These are phyloP conservation scores for Botia almorhae DNA, from an alignment of 2,797 vertebrate species.

Conservation along the genomic window DNA sequence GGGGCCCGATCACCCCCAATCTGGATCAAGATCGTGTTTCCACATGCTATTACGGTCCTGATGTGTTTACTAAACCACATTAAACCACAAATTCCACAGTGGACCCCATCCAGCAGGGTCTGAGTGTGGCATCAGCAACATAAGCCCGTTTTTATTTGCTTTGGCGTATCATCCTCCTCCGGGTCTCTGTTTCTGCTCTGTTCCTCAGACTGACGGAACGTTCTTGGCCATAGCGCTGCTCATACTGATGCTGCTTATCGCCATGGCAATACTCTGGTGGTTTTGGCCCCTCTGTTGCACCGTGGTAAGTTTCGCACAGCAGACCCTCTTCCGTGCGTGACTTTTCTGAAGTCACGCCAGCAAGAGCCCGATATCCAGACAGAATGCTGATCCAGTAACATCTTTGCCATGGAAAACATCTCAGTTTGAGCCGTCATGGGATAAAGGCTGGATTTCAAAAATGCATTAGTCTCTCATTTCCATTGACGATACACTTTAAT, in stretches of 20 bases:
- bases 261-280: slow-evolving; percentile 91
- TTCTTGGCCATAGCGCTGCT: slow-evolving; percentile 91
- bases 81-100: slow-evolving; percentile 13
- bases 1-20: not conserved
- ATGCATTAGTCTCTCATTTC: not conserved
- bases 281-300: slow-evolving; percentile 99
- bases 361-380: not conserved
- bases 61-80: not conserved
- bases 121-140: slow-evolving; percentile 22
- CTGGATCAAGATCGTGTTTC: not conserved
- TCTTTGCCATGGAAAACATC: slow-evolving; percentile 4
- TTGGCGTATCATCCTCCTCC: slow-evolving; percentile 21
- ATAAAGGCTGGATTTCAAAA: not conserved
- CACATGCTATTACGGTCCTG: not conserved
- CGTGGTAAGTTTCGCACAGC: slow-evolving; percentile 80
- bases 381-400: not conserved
- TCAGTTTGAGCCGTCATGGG: no score
- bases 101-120: slow-evolving; percentile 32
- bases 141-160: slow-evolving; percentile 9
- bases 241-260: slow-evolving; percentile 90
- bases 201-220: slow-evolving; percentile 88
- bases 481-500: not conserved
- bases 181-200: slow-evolving; percentile 48
- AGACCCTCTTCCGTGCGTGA: slow-evolving; percentile 2
- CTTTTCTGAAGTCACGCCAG: not conserved